Evolutionary conservation across 2,888 invertebrate genomes (phyloP).

Genomic region (Reticulitermes lucifugus): DNA sequence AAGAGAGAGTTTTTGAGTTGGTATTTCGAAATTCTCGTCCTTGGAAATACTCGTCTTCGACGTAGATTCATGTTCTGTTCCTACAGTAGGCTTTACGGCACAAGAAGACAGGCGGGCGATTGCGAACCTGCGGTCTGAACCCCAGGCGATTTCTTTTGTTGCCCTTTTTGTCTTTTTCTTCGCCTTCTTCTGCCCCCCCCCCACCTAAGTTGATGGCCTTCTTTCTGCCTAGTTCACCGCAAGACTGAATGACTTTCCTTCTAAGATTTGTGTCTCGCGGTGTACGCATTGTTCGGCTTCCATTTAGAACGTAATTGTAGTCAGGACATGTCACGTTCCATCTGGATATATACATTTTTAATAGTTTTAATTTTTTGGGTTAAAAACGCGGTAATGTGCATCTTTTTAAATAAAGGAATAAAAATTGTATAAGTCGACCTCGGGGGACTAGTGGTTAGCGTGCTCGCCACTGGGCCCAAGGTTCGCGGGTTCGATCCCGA

Average conservation of each 20-base stretch:
- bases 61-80: neutral
- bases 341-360: too few species aligned
- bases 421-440: too few species aligned
- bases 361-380: too few species aligned
- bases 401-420: too few species aligned
- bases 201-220: slow-evolving; percentile 3
- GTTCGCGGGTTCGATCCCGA: too few species aligned
- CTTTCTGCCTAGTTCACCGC: neutral
- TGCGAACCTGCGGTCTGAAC: neutral
- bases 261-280: slow-evolving; percentile 8
- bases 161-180: neutral
- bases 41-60: neutral
- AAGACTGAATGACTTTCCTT: slow-evolving; percentile 21
- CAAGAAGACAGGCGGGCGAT: neutral
- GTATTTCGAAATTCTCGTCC: neutral
- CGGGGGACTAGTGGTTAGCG: too few species aligned
- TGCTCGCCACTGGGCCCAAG: too few species aligned
- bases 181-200: neutral
- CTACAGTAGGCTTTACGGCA: neutral
- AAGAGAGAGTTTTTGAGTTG: neutral
- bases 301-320: slow-evolving; percentile 26
- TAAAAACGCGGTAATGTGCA: too few species aligned
- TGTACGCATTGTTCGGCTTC: neutral
- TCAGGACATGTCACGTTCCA: neutral
- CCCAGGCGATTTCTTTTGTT: neutral